These are phyloP conservation scores for Heliothis virescens DNA, from an alignment of 1,140 invertebrate genomes.

Conservation along the genomic window DNA sequence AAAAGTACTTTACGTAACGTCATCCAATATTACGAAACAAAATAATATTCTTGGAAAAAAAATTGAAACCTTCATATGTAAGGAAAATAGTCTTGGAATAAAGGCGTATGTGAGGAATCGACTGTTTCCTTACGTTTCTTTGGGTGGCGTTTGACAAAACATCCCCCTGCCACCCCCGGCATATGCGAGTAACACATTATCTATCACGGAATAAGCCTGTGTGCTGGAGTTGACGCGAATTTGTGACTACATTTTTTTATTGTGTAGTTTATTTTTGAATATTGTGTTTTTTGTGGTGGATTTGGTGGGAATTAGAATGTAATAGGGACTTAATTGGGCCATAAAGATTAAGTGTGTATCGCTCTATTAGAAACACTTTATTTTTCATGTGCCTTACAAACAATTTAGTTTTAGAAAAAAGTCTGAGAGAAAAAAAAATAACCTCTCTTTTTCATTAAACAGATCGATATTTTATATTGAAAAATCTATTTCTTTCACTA, in stretches of 20 bases:
- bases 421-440: too few relatives aligned
- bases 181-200: constrained; percentile 82
- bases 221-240: constrained; percentile 55
- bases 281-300: background rate
- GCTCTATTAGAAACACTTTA: too few relatives aligned
- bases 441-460: too few relatives aligned
- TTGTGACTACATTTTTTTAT: constrained; percentile 27
- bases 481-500: too few relatives aligned
- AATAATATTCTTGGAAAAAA: constrained; percentile 51
- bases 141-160: constrained; percentile 79
- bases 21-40: constrained; percentile 49
- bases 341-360: too few relatives aligned
- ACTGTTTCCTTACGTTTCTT: constrained; percentile 59
- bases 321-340: too few relatives aligned
- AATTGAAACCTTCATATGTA: constrained; percentile 52
- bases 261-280: background rate
- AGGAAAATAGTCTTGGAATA: constrained; percentile 58
- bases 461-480: too few relatives aligned
- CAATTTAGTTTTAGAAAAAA: too few relatives aligned
- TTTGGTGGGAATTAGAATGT: background rate
- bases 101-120: constrained; percentile 55
- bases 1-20: constrained; percentile 46
- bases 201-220: constrained; percentile 71
- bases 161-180: constrained; percentile 64
- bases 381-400: too few relatives aligned